Evolutionary conservation across 2,797 vertebrate species (phyloP), one percentile per base, ranked within the genome.

Genomic region (Anisognathus igniventris): DNA sequence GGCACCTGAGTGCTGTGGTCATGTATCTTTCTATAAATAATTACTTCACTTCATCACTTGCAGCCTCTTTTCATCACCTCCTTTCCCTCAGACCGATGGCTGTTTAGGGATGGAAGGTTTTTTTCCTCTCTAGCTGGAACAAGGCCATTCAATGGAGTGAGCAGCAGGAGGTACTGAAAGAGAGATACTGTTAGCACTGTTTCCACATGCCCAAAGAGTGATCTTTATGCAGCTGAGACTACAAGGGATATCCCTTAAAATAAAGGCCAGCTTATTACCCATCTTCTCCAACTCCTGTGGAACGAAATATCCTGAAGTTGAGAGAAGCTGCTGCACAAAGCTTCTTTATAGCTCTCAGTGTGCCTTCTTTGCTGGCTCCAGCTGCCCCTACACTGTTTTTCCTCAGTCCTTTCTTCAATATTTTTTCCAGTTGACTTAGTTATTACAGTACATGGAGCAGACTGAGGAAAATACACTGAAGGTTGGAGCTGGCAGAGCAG

Each of bases 381-480:
- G 97, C 97, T 95, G 97, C 96, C 96, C 94, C 94, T 45, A n/a
- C 40, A 67, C 86, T 95, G 77, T 95, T 97, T 97, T 93, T 90
- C 96, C 97, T 97, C 71, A 47, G 94, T 93, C 97, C 96, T 96
- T 96, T 95, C 96, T 97, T 95, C 94, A 94, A 95, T 94, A 93
- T 93, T 96, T 96, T 95, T 97, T 94, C 97, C 97, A 97, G 96
- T 96, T 97, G 97, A 97, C 96, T 98, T 97, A 88, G 88, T 94
- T 96, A 96, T 96, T 97, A 96, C 91, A 97, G 97, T 93, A 61
- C 96, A 92, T 45, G 92, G 95, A 92, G 81, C 68, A 53, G 92
- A 74, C 92, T 77, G 95, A 97, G 95, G 96, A 87, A 92, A 97
- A 95, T 92, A 62, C 95, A 76, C 78, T 62, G 85, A 71, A 77